Conservation (phyloP, 2,113 vertebrate genomes). For the Emydocephalus ijimae region DNA sequence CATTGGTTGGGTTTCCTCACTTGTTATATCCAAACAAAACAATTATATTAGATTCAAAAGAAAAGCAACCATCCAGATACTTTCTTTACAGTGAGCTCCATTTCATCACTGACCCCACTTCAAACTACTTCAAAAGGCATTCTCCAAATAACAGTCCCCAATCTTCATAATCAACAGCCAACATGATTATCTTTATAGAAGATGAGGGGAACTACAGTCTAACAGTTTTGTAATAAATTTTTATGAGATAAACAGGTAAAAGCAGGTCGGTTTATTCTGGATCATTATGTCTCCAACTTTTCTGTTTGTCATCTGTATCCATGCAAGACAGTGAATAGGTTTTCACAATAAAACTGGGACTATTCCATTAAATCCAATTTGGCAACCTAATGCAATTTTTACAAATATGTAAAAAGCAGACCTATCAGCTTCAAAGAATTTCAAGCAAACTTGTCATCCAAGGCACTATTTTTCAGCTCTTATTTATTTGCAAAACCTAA, state of each 20-base stretch:
- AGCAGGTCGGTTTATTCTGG: neutral
- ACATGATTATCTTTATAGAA: neutral
- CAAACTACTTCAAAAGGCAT: neutral
- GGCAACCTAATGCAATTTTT: neutral
- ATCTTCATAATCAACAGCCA: neutral
- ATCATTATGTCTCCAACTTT: neutral
- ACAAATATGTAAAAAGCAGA: neutral
- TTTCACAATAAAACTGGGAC: neutral
- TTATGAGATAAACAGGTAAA: neutral
- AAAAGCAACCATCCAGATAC: neutral
- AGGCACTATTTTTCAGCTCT: neutral
- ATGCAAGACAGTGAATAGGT: neutral
- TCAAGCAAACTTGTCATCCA: neutral
- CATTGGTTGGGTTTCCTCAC: neutral
- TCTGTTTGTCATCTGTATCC: neutral
- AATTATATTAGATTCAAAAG: neutral
- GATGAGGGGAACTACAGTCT: neutral
- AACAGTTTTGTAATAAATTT: neutral
- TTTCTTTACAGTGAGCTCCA: neutral
- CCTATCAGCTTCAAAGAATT: neutral
- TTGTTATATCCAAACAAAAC: neutral
- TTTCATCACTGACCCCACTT: neutral
- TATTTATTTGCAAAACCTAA: neutral
- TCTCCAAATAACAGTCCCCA: neutral
- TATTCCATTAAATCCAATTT: neutral